Percentiles rank a stretch among this genome's conserved stretches.
phyloP scores from a whole-genome alignment of 2,888 invertebrate genomes.

The Meta bourneti region DNA sequence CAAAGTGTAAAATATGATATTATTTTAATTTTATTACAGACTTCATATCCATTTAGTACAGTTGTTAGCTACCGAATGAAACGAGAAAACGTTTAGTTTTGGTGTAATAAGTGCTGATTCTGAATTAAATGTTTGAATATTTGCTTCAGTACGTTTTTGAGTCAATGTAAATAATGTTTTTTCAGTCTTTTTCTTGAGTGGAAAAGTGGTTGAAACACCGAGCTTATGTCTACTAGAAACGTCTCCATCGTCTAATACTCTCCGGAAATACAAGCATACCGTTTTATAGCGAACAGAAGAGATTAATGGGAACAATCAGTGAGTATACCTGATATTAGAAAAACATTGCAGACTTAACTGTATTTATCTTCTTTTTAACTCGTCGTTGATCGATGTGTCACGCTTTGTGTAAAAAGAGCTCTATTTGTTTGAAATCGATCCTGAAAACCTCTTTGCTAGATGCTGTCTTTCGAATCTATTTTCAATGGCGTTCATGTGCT shows the following conservation, averaged over 20 bases:
- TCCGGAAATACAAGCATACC: constrained; percentile 30
- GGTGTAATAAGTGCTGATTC: no score
- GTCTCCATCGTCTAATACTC: background rate
- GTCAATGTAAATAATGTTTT: background rate
- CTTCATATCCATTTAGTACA: no score
- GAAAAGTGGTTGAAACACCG: constrained; percentile 16
- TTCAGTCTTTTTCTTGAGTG: constrained; percentile 42
- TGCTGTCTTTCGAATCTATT: no score
- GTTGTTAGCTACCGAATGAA: no score
- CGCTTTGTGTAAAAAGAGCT: no score
- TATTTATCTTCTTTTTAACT: background rate
- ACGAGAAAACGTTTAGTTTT: no score
- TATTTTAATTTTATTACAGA: no score
- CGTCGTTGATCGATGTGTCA: no score
- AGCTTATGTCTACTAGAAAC: background rate
- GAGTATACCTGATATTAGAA: background rate
- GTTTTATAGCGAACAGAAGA: constrained; percentile 21
- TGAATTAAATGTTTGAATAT: background rate
- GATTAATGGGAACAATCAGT: background rate
- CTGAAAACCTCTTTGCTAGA: no score
- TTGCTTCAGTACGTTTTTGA: background rate
- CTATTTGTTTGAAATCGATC: no score
- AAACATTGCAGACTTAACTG: background rate
- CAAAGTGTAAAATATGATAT: no score
- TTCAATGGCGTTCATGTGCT: no score